phyloP scores from a whole-genome alignment of 2,797 vertebrate species.

The Tokudaia tokunoshimensis region DNA sequence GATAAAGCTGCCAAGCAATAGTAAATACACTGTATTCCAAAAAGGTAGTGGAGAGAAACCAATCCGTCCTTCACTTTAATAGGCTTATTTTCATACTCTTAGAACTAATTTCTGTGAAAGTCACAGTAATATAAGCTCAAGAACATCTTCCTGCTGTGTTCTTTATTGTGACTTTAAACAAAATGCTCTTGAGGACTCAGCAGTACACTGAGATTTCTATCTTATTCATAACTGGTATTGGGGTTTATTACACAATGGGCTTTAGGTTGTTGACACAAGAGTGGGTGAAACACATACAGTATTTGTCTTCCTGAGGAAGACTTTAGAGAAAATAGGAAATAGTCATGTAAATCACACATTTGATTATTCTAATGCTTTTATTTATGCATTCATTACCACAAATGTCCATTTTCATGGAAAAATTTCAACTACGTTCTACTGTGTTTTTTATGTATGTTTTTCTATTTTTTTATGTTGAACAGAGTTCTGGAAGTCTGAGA shows the following conservation, averaged over 20 bases:
- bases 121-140: background rate
- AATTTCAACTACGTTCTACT: background rate
- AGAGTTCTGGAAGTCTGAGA: background rate
- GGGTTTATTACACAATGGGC: background rate
- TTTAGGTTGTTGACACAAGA: background rate
- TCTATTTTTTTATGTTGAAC: background rate
- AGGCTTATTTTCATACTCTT: conserved; percentile 21
- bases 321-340: background rate
- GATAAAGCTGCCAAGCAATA: background rate
- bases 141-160: background rate
- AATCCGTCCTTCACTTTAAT: conserved; percentile 30
- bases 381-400: background rate
- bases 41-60: background rate
- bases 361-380: background rate
- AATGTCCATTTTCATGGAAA: background rate
- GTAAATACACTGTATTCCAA: conserved; percentile 14
- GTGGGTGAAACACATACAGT: background rate
- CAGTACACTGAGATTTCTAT: background rate
- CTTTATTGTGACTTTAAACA: background rate
- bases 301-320: background rate
- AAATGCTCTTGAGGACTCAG: background rate
- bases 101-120: background rate
- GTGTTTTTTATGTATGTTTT: background rate
- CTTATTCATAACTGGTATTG: background rate
- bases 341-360: background rate